Base-by-base conservation (phyloP, 2,888 invertebrate genomes). In the Eurytoma californica region DNA sequence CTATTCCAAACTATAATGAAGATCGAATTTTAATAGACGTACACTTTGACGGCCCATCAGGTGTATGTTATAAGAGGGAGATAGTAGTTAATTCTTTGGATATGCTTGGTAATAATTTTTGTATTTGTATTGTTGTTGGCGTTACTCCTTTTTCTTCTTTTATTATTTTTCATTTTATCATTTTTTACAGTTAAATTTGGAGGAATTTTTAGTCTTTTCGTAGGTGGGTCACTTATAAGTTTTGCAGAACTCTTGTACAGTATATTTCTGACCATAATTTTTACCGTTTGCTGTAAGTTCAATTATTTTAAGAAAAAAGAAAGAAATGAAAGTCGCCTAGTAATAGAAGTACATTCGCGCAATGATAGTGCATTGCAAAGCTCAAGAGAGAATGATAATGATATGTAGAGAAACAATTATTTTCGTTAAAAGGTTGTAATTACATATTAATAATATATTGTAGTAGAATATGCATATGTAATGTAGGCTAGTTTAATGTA, bases 211-310 rank as follows among this genome's bases (percentile, higher is more conserved):
- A 91, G 91, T 0, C 86, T 91, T 0, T 91, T 91, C 77, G 73
- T 91, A 72, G 91, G 91, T 7, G 91, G 90, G 3, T 91, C 91
- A 0, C 82, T 91, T 79, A 84, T 91, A 30, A 91, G 91, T 81
- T 87, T 86, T 18, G 87, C 90, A 2, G 91, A 91, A 82, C 69
- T 91, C 14, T 13, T 91, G 4, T 91, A 91, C 79, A 39, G 7
- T 39, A 39, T 39, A 3, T 7, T 39, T 39, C 39, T 39, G 4
- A 39, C 39, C 7, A 39, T 39, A 39, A 7, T 39, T 7, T 3
- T 0, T 7, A 39, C 3, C 3, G 39, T 7, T 39, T 39, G 7
- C 39, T 39, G 24, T 24, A 24, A 24, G 2, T 24, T 24, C 24
- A 1, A 4, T 3, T 39, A 7, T 7, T 39, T 39, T 39, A 7